phyloP scores from a whole-genome alignment of 2,888 invertebrate genomes.

The Galeopsomyia nigrocyanea region DNA sequence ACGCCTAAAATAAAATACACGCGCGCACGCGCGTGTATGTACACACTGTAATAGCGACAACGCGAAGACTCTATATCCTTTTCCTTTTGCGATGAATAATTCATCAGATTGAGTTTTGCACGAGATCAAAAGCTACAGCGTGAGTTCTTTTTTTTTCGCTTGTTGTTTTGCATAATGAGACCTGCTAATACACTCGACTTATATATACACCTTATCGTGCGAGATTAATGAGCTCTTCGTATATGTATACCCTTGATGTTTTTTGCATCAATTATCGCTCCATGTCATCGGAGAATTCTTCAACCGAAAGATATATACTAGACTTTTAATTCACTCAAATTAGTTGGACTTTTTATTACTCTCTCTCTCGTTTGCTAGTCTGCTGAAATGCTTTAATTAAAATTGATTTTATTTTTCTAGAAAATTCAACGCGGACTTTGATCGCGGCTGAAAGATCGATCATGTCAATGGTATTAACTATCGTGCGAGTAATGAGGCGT shows the following conservation, averaged over 20 bases:
- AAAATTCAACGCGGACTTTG: no score
- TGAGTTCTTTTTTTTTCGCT: not conserved
- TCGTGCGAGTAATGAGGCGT: slow-evolving; percentile 26
- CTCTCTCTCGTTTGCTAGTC: no score
- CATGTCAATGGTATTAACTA: slow-evolving; percentile 10
- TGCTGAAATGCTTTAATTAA: no score
- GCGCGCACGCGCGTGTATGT: no score
- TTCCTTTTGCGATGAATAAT: slow-evolving; percentile 25
- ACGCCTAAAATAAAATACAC: slow-evolving; percentile 1
- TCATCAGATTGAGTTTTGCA: slow-evolving; percentile 31
- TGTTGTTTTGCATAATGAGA: slow-evolving; percentile 17
- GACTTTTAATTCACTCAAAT: no score
- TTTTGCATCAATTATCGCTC: slow-evolving; percentile 25
- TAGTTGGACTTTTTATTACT: no score
- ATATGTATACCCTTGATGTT: not conserved
- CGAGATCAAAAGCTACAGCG: slow-evolving; percentile 1
- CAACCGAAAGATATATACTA: not conserved
- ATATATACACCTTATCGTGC: slow-evolving; percentile 17
- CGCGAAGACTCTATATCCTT: not conserved
- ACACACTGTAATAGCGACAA: not conserved
- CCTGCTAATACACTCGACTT: slow-evolving; percentile 19
- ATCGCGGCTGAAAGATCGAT: slow-evolving; percentile 4
- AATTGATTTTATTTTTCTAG: no score
- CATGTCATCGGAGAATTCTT: slow-evolving; percentile 12
- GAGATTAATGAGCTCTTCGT: slow-evolving; percentile 29